Percentiles rank a stretch among this genome's conserved stretches.
Evolutionary conservation across 1,140 invertebrate species (phyloP).

Genomic region (Hyles euphorbiae): DNA sequence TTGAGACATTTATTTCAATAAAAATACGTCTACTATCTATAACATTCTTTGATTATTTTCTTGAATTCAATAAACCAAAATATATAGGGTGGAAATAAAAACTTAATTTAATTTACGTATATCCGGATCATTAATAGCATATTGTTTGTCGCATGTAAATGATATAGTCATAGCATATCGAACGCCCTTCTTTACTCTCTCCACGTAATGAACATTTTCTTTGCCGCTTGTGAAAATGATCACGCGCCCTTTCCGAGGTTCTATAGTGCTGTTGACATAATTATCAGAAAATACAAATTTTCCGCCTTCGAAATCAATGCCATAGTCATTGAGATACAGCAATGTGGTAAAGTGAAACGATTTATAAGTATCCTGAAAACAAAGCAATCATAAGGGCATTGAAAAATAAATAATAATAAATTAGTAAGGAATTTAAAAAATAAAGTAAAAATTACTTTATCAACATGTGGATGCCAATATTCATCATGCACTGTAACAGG

Average conservation of each 20-base stretch:
- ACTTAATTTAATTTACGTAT: constrained; percentile 39
- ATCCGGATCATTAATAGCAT: constrained; percentile 78
- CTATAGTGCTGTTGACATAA: constrained; percentile 82
- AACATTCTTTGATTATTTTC: no score
- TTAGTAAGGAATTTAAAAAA: not conserved
- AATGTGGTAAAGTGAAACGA: constrained; percentile 91
- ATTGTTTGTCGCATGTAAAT: constrained; percentile 87
- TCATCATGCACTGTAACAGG: constrained; percentile 87
- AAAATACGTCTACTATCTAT: no score
- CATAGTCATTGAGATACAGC: constrained; percentile 86
- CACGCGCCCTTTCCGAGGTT: constrained; percentile 86
- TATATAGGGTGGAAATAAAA: no score
- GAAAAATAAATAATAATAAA: not conserved
- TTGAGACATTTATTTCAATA: no score
- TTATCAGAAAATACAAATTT: constrained; percentile 88
- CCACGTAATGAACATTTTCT: constrained; percentile 91
- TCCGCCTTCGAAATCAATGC: constrained; percentile 86
- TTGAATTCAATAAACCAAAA: no score
- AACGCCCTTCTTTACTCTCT: constrained; percentile 83
- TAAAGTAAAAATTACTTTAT: constrained; percentile 80
- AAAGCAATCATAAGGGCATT: constrained; percentile 18
- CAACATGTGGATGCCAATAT: constrained; percentile 92
- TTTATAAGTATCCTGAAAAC: constrained; percentile 86
- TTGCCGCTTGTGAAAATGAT: constrained; percentile 91
- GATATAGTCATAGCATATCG: constrained; percentile 89